Percentiles rank a stretch among this genome's conserved stretches.
Conservation (phyloP, 2,113 vertebrate species). For the Carassius auratus region DNA sequence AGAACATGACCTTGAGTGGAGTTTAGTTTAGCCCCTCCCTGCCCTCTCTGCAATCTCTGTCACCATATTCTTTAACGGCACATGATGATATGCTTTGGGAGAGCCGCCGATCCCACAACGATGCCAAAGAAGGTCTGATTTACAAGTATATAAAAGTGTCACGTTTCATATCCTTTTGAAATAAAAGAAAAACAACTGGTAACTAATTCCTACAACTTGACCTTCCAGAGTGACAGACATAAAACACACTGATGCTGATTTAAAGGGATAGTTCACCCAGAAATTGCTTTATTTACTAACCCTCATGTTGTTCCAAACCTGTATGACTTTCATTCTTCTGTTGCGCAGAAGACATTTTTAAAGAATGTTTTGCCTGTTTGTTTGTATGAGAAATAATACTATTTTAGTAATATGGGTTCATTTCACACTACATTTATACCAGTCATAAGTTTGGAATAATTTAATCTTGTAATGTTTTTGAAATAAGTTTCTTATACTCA, state of each 20-base stretch:
- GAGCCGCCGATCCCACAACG: conserved; percentile 64
- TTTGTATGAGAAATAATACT: not conserved
- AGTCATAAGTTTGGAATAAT: not conserved
- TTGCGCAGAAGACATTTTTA: not conserved
- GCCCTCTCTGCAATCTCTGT: conserved; percentile 55
- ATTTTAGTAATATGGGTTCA: not conserved
- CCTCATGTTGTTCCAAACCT: not conserved
- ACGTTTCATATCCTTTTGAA: conserved; percentile 28
- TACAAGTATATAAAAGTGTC: conserved; percentile 40
- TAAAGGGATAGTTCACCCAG: not conserved
- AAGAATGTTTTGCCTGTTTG: not conserved
- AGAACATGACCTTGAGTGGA: conserved; percentile 80
- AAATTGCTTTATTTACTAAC: not conserved
- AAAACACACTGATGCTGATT: conserved; percentile 15
- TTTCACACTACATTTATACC: not conserved
- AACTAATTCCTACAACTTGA: conserved; percentile 37
- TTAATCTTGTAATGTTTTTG: no score
- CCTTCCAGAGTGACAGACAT: conserved; percentile 37
- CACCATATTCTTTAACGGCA: conserved; percentile 69
- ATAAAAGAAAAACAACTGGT: conserved; percentile 32
- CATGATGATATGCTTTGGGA: conserved; percentile 68
- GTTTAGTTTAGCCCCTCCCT: conserved; percentile 63
- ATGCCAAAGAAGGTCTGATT: conserved; percentile 41
- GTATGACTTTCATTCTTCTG: not conserved
- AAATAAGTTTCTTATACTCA: no score